phyloP scores from a whole-genome alignment of 1,140 invertebrate species.

The Panagrolaimus sp. region DNA sequence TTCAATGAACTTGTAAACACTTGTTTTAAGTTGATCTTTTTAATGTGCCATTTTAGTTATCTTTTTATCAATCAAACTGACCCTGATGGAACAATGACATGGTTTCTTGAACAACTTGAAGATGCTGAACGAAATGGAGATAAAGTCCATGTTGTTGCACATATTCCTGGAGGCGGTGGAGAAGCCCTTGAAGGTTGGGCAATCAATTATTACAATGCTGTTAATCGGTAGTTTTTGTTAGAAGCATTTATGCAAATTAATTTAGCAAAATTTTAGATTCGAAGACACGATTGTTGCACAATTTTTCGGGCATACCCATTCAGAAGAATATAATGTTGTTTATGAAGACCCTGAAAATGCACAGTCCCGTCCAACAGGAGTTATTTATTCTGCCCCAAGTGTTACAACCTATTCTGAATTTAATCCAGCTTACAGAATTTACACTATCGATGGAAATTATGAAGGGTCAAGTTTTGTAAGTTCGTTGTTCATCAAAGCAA shows the following conservation, averaged over 20 bases:
- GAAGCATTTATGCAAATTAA: neutral
- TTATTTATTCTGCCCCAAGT: constrained; percentile 50
- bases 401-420: constrained; percentile 45
- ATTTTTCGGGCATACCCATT: constrained; percentile 92
- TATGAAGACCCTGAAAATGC: constrained; percentile 55
- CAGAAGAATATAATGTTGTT: constrained; percentile 79
- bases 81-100: constrained; percentile 84
- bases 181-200: constrained; percentile 68
- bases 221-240: constrained; percentile 61
- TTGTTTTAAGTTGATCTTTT: neutral
- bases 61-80: constrained; percentile 88
- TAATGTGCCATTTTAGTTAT: constrained; percentile 77
- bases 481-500: no score
- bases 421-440: constrained; percentile 52
- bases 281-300: constrained; percentile 82
- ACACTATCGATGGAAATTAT: constrained; percentile 41
- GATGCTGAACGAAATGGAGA: constrained; percentile 84
- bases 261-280: constrained; percentile 65
- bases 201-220: constrained; percentile 64
- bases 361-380: constrained; percentile 28
- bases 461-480: constrained; percentile 30
- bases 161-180: constrained; percentile 72
- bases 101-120: constrained; percentile 87
- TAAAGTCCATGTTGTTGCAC: constrained; percentile 77
- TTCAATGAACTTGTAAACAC: constrained; percentile 60